Conservation (phyloP, 2,113 vertebrate genomes). For the Tympanuchus pallidicinctus region DNA sequence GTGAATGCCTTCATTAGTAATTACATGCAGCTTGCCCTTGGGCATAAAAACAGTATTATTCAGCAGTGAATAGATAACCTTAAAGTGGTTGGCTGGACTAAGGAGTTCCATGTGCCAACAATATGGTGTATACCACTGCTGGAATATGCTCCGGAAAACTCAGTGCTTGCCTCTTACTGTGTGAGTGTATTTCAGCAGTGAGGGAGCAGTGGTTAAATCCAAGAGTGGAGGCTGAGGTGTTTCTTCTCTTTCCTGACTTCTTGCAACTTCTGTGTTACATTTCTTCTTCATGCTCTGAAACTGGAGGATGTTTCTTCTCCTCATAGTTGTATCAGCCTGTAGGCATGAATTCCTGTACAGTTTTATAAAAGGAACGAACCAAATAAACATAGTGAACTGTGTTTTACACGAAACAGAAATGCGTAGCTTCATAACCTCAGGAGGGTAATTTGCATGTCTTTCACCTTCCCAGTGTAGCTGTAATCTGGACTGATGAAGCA, state of each 20-base stretch:
- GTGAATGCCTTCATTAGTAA: background rate
- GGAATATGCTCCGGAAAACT: background rate
- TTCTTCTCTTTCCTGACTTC: background rate
- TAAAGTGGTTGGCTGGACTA: background rate
- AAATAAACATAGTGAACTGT: background rate
- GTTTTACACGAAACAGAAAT: background rate
- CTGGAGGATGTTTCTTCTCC: background rate
- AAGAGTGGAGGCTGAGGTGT: background rate
- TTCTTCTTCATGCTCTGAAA: background rate
- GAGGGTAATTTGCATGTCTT: background rate
- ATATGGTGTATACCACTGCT: background rate
- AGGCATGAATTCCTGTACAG: background rate
- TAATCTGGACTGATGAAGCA: background rate
- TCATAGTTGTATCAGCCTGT: background rate
- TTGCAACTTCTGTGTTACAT: background rate
- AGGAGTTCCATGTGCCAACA: slow-evolving; percentile 1
- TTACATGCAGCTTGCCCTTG: background rate
- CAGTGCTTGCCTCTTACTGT: background rate
- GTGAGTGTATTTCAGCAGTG: background rate
- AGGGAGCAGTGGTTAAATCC: background rate
- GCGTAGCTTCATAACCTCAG: background rate
- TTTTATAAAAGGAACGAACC: background rate
- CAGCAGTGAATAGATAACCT: background rate
- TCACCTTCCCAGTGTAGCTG: background rate
- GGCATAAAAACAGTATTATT: background rate